Evolutionary conservation across 2,797 vertebrate genomes (phyloP).

Genomic region (Somateria mollissima): DNA sequence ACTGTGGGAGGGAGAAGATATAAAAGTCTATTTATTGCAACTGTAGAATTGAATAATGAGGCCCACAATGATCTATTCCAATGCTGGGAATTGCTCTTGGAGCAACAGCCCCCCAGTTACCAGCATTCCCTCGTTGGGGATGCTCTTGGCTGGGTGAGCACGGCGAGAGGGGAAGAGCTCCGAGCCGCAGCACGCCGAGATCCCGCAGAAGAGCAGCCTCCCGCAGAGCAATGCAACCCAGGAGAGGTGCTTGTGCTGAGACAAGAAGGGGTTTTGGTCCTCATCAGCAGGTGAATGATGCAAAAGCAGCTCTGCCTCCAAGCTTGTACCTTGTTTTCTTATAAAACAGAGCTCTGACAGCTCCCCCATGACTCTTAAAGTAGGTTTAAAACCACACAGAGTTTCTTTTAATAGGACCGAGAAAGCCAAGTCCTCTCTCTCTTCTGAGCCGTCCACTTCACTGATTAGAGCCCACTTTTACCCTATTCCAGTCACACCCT

Average conservation of each 20-base stretch:
- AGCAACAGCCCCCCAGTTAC: neutral
- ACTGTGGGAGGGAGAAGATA: neutral
- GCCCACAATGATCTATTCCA: neutral
- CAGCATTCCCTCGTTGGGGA: neutral
- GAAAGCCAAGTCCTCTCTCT: neutral
- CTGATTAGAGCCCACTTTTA: neutral
- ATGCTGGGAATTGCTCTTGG: neutral
- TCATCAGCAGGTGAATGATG: neutral
- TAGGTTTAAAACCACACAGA: neutral
- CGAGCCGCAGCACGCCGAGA: accelerated
- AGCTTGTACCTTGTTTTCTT: neutral
- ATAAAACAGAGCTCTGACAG: neutral
- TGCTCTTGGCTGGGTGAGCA: neutral
- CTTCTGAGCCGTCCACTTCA: neutral
- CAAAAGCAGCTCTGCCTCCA: neutral
- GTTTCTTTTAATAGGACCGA: neutral
- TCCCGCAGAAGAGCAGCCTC: neutral
- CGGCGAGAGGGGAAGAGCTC: neutral
- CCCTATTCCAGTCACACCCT: neutral
- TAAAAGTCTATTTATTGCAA: neutral
- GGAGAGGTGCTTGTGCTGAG: neutral
- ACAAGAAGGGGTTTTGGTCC: neutral
- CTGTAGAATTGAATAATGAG: neutral
- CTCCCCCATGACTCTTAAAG: neutral
- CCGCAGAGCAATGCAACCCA: neutral